Base-by-base conservation (phyloP, 1,140 invertebrate species). In the Caerostris extrusa region DNA sequence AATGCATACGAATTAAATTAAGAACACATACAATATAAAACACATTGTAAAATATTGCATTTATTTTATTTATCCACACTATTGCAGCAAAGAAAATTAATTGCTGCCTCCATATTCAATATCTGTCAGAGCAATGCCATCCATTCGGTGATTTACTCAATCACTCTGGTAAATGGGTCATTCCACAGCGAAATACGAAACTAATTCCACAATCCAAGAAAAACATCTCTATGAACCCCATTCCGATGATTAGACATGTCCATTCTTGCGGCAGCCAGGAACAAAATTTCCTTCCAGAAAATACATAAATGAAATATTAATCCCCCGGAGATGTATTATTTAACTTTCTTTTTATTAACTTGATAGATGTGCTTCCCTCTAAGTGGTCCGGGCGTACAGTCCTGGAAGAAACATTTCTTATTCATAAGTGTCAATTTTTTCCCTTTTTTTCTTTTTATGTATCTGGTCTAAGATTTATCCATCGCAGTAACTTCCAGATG, bases 281-380 rank as follows among this genome's bases (percentile, higher is more conserved):
- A 56, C 19, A 83, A 19, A 83, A 83, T n/a, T 57, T 7, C 56
- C 34, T 19, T 81, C 71, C 19, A 56, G 55, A 58, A 83, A 77
- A 56, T 58, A 83, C 53, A 83, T 56, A 83, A 57, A 83, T 83
- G 56, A 83, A 58, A 83, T 83, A 57, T 83, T 83, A 83, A 83
- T 58, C 55, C 17, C n/a, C 14, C 14, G 56, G 17, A 57, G 14
- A 83, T 83, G 12, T 19, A 83, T 83, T 83, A 83, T 83, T 83
- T 83, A 58, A 17, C 17, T 83, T 57, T 83, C 82, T 83, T 83
- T 83, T 83, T 83, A 83, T 83, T 83, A 83, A 83, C 82, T 19
- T 83, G 82, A 83, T 83, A 17, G 17, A 83, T 83, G 82, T 57
- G 17, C 3, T n/a, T 7, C 3, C 17, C 55, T 3, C 55, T 83